Base-by-base conservation (phyloP, 2,113 vertebrate species). In the Bombycilla garrulus region DNA sequence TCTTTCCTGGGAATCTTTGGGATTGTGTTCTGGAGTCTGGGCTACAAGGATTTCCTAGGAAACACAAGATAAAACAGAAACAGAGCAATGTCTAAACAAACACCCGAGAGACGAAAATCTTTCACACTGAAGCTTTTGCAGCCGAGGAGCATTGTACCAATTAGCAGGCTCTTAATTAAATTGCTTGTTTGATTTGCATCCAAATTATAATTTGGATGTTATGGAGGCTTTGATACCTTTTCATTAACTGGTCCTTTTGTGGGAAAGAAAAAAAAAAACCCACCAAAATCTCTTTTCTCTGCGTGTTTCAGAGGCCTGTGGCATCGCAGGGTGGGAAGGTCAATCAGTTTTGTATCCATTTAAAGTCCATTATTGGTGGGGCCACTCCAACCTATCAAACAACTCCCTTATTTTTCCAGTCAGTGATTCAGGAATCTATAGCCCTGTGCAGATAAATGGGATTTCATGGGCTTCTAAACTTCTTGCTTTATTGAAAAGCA, bases 401-500 rank as follows among this genome's bases (percentile, higher is more conserved):
- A 66, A 82, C 96, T 94, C 95, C 85, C 86, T 93, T 93, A 85
- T 93, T 93, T 95, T 96, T 93, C 86, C 91, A 95, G 93, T 94
- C 86, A 81, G 86, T 93, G 97, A 57, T 66, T 96, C 67, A 57
- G 95, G 92, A 95, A 83, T 97, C 95, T 82, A 80, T 92, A 88
- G 93, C 96, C 93, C 71, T 71, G 83, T 67, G 93, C 96, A 95
- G 92, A 95, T 91, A 93, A 92, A 93, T 96, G 91, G 96, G 84
- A 96, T 95, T 94, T 95, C 95, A 93, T 73, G 92, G 95, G 93
- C 93, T 96, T 80, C 93, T 95, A 80, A 95, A 96, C 94, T 95
- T 95, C 88, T 93, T 81, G 81, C 96, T 96, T 97, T 97, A 96
- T 96, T 97, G 96, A 97, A 97, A 97, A 96, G 93, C 96, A 93